Conservation (phyloP, 1,140 invertebrate genomes). For the Hirudo medicinalis region DNA sequence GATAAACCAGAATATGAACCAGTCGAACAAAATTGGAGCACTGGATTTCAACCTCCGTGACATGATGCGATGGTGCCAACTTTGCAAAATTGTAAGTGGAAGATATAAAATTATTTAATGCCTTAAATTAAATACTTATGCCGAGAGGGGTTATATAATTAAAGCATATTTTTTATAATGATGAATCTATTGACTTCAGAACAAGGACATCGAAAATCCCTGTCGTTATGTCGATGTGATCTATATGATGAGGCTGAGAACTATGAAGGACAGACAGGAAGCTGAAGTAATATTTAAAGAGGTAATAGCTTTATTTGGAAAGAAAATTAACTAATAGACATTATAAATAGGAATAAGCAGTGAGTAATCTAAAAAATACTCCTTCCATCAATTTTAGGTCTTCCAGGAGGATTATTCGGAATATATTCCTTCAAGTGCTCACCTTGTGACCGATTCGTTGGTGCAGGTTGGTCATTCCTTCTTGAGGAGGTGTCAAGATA, state of each 20-base stretch:
- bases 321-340: too few relatives aligned
- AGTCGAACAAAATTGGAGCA: constrained; percentile 56
- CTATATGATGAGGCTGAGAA: constrained; percentile 68
- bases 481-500: not conserved
- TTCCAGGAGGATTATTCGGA: constrained; percentile 12
- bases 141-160: too few relatives aligned
- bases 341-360: too few relatives aligned
- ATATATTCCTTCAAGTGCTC: constrained; percentile 26
- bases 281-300: not conserved
- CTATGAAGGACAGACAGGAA: constrained; percentile 45
- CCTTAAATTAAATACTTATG: too few relatives aligned
- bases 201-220: too few relatives aligned
- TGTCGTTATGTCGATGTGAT: constrained; percentile 51
- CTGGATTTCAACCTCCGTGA: constrained; percentile 88
- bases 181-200: too few relatives aligned
- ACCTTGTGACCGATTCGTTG: constrained; percentile 24
- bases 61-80: constrained; percentile 78
- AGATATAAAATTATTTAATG: too few relatives aligned
- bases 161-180: too few relatives aligned
- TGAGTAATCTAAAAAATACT: too few relatives aligned
- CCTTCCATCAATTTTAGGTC: not conserved
- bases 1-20: too few relatives aligned
- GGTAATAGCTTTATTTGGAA: not conserved
- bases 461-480: constrained; percentile 40
- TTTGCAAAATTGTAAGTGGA: constrained; percentile 23